A percentile compares a stretch with the other conserved stretches of the same genome.
Evolutionary conservation across 2,888 invertebrate genomes (phyloP).

Genomic region (Apodemia duryi): DNA sequence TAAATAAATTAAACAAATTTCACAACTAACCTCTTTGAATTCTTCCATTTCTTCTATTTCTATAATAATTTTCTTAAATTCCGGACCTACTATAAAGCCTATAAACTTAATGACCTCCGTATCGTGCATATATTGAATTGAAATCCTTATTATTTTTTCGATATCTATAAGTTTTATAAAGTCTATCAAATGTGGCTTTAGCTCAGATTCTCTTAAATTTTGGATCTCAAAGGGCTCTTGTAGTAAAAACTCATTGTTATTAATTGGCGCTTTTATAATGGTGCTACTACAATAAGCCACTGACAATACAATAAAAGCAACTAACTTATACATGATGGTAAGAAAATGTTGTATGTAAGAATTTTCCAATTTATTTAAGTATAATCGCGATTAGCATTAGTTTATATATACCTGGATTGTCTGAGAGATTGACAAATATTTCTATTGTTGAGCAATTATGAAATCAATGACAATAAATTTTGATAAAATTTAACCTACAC

Average conservation of each 20-base stretch:
- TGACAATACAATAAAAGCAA: constrained; percentile 19
- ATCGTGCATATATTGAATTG: constrained; percentile 38
- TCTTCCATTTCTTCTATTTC: constrained; percentile 42
- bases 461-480: constrained; percentile 17
- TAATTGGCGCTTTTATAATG: constrained; percentile 17
- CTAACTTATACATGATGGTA: constrained; percentile 28
- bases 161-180: constrained; percentile 40
- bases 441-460: constrained; percentile 12
- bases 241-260: background rate
- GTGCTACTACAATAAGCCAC: constrained; percentile 23
- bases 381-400: background rate
- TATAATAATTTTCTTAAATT: constrained; percentile 38
- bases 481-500: constrained; percentile 24
- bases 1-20: no score
- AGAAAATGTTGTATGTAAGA: background rate
- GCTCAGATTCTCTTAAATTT: constrained; percentile 21
- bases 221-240: background rate
- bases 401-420: constrained; percentile 7
- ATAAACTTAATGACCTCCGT: constrained; percentile 41
- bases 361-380: background rate
- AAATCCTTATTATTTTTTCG: constrained; percentile 36
- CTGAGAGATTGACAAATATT: constrained; percentile 17
- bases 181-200: constrained; percentile 39
- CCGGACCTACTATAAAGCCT: constrained; percentile 37
- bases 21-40: constrained; percentile 43